Conservation (phyloP, 1,140 invertebrate species). For the Pachypeltis micranthus region DNA sequence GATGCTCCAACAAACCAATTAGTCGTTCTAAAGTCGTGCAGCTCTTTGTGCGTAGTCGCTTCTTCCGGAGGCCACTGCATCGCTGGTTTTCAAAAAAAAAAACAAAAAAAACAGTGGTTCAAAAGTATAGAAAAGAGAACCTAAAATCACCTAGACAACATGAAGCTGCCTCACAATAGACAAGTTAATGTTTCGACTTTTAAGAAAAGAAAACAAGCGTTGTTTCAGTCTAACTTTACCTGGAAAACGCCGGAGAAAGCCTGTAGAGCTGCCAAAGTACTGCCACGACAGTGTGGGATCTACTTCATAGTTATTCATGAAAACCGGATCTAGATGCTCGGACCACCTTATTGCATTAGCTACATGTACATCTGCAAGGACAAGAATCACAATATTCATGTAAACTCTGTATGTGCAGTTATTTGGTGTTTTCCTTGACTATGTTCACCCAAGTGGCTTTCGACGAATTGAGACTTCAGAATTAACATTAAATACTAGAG, state of each 20-base stretch:
- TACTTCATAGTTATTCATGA: slow-evolving; percentile 81
- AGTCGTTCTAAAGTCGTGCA: slow-evolving; percentile 77
- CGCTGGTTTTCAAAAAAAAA: slow-evolving; percentile 38
- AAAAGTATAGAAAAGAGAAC: no score
- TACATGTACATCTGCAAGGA: slow-evolving; percentile 54
- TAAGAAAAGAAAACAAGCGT: no score
- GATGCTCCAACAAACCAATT: slow-evolving; percentile 93
- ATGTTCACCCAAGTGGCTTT: no score
- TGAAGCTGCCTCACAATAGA: no score
- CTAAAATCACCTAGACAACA: no score
- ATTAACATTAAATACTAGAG: no score
- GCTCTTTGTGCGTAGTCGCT: slow-evolving; percentile 46
- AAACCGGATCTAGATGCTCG: slow-evolving; percentile 75
- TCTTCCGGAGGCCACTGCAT: slow-evolving; percentile 62
- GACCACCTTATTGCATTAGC: slow-evolving; percentile 86
- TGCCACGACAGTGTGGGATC: slow-evolving; percentile 90
- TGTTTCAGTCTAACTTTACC: slow-evolving; percentile 47
- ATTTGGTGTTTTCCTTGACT: no score
- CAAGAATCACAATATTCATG: no score
- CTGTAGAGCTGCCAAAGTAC: slow-evolving; percentile 85
- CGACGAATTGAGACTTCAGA: no score
- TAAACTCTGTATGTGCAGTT: no score
- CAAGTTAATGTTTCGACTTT: no score
- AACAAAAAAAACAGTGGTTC: not conserved
- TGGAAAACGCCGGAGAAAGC: slow-evolving; percentile 86